Base-by-base conservation (phyloP, 2,113 vertebrate genomes). In the Speoplatyrhinus poulsoni region DNA sequence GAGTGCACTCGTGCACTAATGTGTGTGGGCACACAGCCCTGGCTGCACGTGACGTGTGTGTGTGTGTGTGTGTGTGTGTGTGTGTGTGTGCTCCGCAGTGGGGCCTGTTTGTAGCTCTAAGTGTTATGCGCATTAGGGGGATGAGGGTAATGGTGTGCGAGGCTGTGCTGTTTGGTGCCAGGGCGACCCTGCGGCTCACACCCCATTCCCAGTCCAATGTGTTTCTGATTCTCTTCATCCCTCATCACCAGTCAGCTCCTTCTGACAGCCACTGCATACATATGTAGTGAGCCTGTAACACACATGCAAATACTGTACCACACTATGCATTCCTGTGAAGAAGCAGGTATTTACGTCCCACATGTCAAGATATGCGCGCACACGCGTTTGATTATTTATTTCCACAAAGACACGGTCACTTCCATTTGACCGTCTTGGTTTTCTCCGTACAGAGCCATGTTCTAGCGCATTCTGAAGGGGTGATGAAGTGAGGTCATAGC, bases 81-180 rank as follows among this genome's bases (percentile, higher is more conserved):
- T 80, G 62, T 72, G 74, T 81, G 67, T 73, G 84, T 76, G 78
- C 68, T 80, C 59, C 65, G 69, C 73, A 82, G 81, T 79, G 67
- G 65, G 77, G 81, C 82, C 85, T 87, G 77, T 85, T 81, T 84
- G 85, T 82, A 81, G 75, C 88, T 84, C 80, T 87, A 90, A 90
- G 88, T 89, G 87, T 82, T 86, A 83, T 82, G 80, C 82, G 70
- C 89, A 90, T 93, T 93, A 93, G 85, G 72, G 82, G 82, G 87
- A 89, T 90, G 90, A 90, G 84, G 88, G 88, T 92, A 93, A 93
- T 91, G 90, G 91, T 86, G 83, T 92, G 88, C 88, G 82, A 87
- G 86, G 85, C 81, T 78, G 79, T 84, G 87, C 80, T 81, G 79
- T 88, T 90, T 85, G 78, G 77, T 85, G 85, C 81, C 80, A 88